These are phyloP conservation scores for Bombyx mori DNA, from an alignment of 1,140 invertebrate genomes.

Conservation along the genomic window DNA sequence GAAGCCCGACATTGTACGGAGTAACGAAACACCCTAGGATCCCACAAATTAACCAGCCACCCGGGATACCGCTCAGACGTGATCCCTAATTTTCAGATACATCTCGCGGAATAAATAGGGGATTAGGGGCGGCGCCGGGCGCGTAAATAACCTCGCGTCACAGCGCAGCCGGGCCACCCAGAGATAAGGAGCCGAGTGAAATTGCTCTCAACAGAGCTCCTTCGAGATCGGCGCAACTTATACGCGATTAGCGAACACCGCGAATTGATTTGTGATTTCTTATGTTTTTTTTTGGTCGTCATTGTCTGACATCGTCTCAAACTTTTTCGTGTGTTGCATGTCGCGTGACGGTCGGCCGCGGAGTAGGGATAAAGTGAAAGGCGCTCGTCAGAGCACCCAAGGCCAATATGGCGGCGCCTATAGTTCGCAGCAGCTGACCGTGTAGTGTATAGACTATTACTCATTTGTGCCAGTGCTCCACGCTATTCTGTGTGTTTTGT, in stretches of 20 bases:
- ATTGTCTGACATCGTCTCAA: neutral
- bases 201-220: conserved; percentile 34
- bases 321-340: too few relatives aligned
- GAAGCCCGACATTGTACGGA: too few relatives aligned
- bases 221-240: conserved; percentile 10
- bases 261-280: neutral
- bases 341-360: too few relatives aligned
- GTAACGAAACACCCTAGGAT: conserved; percentile 13
- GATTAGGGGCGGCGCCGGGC: conserved; percentile 53
- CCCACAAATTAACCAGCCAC: conserved; percentile 54
- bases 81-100: conserved; percentile 71
- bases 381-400: too few relatives aligned
- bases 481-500: too few relatives aligned
- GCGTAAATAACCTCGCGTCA: conserved; percentile 58
- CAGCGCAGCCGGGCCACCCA: conserved; percentile 24
- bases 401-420: too few relatives aligned
- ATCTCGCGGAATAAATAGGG: conserved; percentile 67
- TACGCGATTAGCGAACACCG: conserved; percentile 6
- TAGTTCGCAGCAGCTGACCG: too few relatives aligned
- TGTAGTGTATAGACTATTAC: too few relatives aligned
- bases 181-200: conserved; percentile 50
- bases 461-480: too few relatives aligned
- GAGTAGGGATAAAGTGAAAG: too few relatives aligned
- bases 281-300: neutral
- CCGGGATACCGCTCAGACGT: conserved; percentile 42